These are phyloP conservation scores for Salminus brasiliensis DNA, from an alignment of 2,113 vertebrate genomes.

Conservation along the genomic window DNA sequence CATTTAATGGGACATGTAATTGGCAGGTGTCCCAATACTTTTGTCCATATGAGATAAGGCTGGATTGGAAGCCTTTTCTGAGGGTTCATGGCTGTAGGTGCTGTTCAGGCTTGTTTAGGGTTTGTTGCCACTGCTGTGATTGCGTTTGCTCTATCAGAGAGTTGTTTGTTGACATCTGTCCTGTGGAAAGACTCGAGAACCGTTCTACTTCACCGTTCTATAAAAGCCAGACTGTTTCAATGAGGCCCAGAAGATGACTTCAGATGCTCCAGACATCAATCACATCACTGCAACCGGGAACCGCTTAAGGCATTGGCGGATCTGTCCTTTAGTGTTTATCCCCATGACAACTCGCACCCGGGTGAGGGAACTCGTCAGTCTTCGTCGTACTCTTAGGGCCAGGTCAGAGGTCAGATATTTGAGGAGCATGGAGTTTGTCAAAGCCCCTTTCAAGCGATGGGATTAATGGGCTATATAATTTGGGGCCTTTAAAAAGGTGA, in stretches of 20 bases:
- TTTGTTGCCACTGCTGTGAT: conserved; percentile 25
- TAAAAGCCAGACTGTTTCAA: too few species aligned
- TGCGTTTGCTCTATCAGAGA: not conserved
- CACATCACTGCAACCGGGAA: not conserved
- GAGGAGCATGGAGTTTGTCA: not conserved
- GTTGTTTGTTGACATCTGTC: conserved; percentile 14
- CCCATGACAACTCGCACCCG: not conserved
- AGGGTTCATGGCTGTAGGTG: not conserved
- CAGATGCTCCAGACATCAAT: not conserved
- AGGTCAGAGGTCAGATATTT: conserved; percentile 30
- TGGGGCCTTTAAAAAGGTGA: not conserved
- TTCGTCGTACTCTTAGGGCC: conserved; percentile 8
- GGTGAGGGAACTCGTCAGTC: conserved; percentile 6
- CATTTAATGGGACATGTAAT: too few species aligned
- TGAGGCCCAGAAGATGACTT: too few species aligned
- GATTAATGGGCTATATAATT: conserved; percentile 20
- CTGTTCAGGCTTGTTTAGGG: conserved; percentile 56
- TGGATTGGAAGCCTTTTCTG: not conserved
- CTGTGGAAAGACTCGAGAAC: not conserved
- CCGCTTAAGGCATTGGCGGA: not conserved
- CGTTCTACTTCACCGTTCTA: too few species aligned
- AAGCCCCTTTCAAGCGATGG: not conserved
- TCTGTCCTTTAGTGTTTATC: conserved; percentile 1
- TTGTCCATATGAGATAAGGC: not conserved
- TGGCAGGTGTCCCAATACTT: too few species aligned